Evolutionary conservation across 2,797 vertebrate species (phyloP).

Genomic region (Selene dorsalis): DNA sequence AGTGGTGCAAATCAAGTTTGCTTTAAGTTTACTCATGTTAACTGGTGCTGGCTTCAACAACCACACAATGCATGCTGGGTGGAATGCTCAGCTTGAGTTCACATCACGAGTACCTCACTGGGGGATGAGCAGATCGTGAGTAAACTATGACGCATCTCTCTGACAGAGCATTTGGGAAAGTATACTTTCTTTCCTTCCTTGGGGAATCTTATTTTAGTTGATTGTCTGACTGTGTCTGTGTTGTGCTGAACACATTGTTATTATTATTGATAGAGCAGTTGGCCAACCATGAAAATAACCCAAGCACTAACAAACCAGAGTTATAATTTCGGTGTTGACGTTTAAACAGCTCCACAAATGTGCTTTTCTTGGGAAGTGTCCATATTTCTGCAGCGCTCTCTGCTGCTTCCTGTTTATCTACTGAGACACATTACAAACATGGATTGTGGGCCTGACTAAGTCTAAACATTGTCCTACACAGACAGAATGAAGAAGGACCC

Average conservation of each 20-base stretch:
- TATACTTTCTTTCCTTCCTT: background rate
- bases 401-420: conserved; percentile 12
- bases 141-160: background rate
- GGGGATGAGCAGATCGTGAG: no score
- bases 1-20: no score
- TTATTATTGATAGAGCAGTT: background rate
- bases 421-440: conserved; percentile 21
- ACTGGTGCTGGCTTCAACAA: no score
- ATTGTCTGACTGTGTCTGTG: background rate
- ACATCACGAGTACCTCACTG: background rate
- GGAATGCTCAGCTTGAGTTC: no score
- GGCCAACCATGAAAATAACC: background rate
- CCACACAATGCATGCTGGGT: no score
- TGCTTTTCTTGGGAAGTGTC: background rate
- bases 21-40: no score
- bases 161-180: background rate
- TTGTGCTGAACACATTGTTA: background rate
- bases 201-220: background rate
- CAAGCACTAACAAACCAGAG: background rate
- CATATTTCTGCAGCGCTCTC: background rate
- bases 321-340: background rate
- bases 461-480: conserved; percentile 41
- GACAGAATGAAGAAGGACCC: conserved; percentile 13
- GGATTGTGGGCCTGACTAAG: conserved; percentile 37
- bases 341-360: background rate